phyloP scores from a whole-genome alignment of 2,113 vertebrate genomes.

The Glaucomys volans region DNA sequence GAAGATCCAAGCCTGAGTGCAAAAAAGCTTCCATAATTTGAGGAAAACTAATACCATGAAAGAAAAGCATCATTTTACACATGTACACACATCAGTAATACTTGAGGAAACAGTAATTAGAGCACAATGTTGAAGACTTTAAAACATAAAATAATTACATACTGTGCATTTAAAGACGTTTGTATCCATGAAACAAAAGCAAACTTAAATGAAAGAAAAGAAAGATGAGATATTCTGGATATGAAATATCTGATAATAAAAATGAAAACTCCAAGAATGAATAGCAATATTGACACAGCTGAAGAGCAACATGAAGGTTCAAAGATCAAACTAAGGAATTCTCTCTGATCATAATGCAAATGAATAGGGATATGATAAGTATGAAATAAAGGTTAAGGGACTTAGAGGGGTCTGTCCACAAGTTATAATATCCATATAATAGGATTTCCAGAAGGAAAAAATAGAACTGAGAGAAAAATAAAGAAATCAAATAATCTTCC shows the following conservation, averaged over 20 bases:
- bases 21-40: not conserved
- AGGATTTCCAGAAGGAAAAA: not conserved
- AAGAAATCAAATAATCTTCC: conserved; percentile 10
- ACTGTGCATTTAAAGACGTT: not conserved
- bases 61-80: not conserved
- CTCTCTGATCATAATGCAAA: not conserved
- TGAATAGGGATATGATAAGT: not conserved
- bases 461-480: not conserved
- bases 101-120: not conserved
- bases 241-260: not conserved
- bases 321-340: not conserved
- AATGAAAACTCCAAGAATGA: not conserved
- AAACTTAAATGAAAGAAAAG: not conserved
- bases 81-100: not conserved
- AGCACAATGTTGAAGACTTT: not conserved
- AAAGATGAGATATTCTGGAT: conserved; percentile 12
- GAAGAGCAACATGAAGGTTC: not conserved
- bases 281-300: not conserved
- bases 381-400: not conserved
- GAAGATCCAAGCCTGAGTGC: not conserved
- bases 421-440: not conserved
- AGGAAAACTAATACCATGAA: conserved; percentile 17
- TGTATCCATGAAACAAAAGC: not conserved
- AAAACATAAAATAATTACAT: conserved; percentile 37
- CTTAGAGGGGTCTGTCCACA: not conserved